A percentile compares a stretch with the other conserved stretches of the same genome.
Conservation (phyloP, 2,797 vertebrate genomes). For the Oreochromis mossambicus region DNA sequence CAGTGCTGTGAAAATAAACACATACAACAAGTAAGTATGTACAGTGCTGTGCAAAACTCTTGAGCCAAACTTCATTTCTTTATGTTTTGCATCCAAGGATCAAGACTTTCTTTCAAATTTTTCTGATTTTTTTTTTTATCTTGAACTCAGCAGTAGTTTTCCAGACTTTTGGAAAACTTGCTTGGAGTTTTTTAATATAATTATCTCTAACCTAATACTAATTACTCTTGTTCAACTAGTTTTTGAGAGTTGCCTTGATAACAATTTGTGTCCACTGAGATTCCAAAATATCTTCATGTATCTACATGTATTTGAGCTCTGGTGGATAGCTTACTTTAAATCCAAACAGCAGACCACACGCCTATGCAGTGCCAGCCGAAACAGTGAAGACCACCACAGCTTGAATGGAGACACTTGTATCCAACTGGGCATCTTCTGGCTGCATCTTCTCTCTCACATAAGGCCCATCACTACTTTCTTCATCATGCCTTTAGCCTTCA, state of each 20-base stretch:
- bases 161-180: neutral
- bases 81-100: neutral
- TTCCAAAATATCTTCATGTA: neutral
- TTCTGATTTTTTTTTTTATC: neutral
- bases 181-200: neutral
- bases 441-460: too few species aligned
- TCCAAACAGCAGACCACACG: neutral
- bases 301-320: neutral
- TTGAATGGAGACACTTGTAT: neutral
- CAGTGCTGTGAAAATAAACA: neutral
- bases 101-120: neutral
- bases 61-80: neutral
- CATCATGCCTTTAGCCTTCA: too few species aligned
- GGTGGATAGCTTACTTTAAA: neutral
- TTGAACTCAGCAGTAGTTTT: neutral
- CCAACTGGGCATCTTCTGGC: neutral
- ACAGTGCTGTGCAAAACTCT: neutral
- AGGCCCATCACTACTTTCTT: too few species aligned
- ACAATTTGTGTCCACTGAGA: neutral
- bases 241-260: neutral
- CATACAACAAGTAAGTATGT: neutral
- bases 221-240: neutral
- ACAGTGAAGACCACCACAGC: neutral
- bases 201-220: neutral
- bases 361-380: neutral